Base-by-base conservation (phyloP, 2,113 vertebrate species). In the Elephantulus edwardii region DNA sequence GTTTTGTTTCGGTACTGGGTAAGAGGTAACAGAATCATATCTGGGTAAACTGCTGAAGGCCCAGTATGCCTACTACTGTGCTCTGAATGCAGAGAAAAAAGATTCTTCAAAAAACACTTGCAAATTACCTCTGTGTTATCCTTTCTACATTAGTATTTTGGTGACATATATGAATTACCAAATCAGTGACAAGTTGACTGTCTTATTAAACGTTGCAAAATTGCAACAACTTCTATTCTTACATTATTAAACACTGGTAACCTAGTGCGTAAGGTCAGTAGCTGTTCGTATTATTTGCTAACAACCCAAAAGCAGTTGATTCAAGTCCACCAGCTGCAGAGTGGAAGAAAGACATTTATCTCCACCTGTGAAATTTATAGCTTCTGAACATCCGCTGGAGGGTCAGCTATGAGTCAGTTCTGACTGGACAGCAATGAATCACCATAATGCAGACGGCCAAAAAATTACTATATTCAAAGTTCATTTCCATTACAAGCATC, bases 111-210 rank as follows among this genome's bases (percentile, higher is more conserved):
- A 22, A 71, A 88, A 89, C 50, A 5, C 68, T 84, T 54, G 33
- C 35, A 77, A 92, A 70, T 33, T 33, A 54, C 20, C 19, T 91
- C 26, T n/a, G 80, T 40, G 46, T 78, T 81, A 54, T 68, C 60
- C 74, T 77, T 44, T 50, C 52, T 52, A 86, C 46, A 50, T 83
- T 79, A 79, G 44, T 44, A 83, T 90, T 71, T 83, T 71, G 26
- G 40, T 56, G 10, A 26, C 17, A 80, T 22, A 71, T 3, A 60
- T 48, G 12, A 85, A 87, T 82, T 74, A 87, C 48, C 83, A 89
- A 86, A 71, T 92, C 74, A 89, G 5, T 64, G 83, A 66, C 38
- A 75, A 71, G 38, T 76, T 48, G 81, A 42, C 20, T 46, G 10
- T 12, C 5, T 66, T 70, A 62, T 71, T 30, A 74, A 76, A 12